Conservation (phyloP, 2,797 vertebrate genomes). For the Pangasius macronema region DNA sequence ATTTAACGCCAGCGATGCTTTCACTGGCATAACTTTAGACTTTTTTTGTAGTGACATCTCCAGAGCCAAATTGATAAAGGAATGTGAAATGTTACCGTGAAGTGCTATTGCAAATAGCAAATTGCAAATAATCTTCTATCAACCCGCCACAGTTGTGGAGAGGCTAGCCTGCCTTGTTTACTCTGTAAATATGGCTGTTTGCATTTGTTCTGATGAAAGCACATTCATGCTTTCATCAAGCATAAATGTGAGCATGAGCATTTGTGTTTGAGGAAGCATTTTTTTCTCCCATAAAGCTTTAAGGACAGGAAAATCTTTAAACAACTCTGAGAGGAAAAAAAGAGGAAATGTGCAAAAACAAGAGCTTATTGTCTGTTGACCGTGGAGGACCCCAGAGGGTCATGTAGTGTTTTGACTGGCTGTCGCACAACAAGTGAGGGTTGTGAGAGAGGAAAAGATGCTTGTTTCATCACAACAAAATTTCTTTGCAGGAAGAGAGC, state of each 20-base stretch:
- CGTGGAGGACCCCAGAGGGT: constrained; percentile 40
- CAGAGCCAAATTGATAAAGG: constrained; percentile 22
- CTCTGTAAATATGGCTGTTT: constrained; percentile 41
- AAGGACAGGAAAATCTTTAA: constrained; percentile 25
- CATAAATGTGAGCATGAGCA: not conserved
- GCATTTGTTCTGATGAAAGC: constrained; percentile 30
- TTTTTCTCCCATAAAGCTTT: constrained; percentile 22
- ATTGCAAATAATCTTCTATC: constrained; percentile 36
- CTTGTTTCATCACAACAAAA: constrained; percentile 33
- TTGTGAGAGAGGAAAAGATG: constrained; percentile 20
- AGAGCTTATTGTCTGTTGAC: constrained; percentile 50
- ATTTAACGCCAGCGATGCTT: constrained; percentile 1
- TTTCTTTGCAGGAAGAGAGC: constrained; percentile 26
- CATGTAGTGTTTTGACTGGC: constrained; percentile 57
- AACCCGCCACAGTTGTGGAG: constrained; percentile 35
- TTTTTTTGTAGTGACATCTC: not conserved
- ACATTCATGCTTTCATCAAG: constrained; percentile 7
- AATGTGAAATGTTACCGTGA: constrained; percentile 17
- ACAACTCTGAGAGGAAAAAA: constrained; percentile 17
- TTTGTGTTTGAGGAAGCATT: not conserved
- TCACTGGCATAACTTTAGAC: not conserved
- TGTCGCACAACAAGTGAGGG: constrained; percentile 27
- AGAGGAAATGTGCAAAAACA: constrained; percentile 51
- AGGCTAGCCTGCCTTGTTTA: constrained; percentile 45
- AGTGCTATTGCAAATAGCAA: constrained; percentile 34